phyloP scores from a whole-genome alignment of 2,113 vertebrate species.

The Alectura lathami region DNA sequence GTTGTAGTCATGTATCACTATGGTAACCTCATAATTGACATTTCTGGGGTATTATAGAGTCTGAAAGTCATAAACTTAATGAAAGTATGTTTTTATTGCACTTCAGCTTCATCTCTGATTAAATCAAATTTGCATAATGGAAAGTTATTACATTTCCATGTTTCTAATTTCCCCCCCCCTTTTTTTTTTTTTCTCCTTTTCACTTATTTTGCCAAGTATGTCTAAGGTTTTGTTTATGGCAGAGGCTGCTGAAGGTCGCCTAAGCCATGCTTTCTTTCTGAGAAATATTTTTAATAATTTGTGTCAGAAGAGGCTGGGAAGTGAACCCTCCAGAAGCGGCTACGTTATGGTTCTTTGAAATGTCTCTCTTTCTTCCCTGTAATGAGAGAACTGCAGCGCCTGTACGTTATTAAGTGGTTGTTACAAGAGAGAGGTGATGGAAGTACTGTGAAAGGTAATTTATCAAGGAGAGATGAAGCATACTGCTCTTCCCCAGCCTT shows the following conservation, averaged over 20 bases:
- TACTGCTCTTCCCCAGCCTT: not conserved
- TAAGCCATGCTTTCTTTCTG: not conserved
- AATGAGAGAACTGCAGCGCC: not conserved
- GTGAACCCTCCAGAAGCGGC: not conserved
- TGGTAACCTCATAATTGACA: constrained; percentile 74
- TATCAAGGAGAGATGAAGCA: not conserved
- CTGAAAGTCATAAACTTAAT: constrained; percentile 83
- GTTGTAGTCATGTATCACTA: constrained; percentile 69
- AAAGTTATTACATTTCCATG: constrained; percentile 81
- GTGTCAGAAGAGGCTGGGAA: constrained; percentile 12
- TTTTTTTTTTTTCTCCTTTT: not conserved
- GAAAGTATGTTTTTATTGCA: constrained; percentile 81
- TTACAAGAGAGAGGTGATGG: not conserved
- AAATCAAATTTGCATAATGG: constrained; percentile 84
- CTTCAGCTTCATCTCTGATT: constrained; percentile 80
- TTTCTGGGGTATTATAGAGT: constrained; percentile 55
- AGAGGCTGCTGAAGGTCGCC: constrained; percentile 26
- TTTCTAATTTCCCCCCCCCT: constrained; percentile 71
- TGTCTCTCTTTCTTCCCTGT: not conserved
- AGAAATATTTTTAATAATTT: constrained; percentile 64
- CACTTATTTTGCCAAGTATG: constrained; percentile 16
- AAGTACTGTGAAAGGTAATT: constrained; percentile 5
- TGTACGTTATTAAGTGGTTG: not conserved
- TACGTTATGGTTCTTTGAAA: not conserved
- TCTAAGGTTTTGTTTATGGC: constrained; percentile 47